phyloP scores from a whole-genome alignment of 2,797 vertebrate species.

The Schizothorax lantsangensis region DNA sequence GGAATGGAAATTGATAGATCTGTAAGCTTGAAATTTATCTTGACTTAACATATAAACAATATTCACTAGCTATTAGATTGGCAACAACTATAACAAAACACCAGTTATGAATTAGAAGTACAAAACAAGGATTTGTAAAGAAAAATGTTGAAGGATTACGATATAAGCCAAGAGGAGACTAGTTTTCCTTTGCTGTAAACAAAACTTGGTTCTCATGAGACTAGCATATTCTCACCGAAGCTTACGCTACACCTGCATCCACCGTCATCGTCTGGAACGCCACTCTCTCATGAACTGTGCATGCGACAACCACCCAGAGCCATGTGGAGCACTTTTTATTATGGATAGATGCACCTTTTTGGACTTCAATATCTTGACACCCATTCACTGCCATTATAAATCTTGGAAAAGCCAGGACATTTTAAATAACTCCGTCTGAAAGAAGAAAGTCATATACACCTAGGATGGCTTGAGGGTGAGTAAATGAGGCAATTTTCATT shows the following conservation, averaged over 20 bases:
- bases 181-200: background rate
- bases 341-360: background rate
- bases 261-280: background rate
- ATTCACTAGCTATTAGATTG: background rate
- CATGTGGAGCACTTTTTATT: background rate
- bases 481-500: background rate
- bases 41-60: background rate
- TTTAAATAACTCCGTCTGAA: too few species aligned
- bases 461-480: background rate
- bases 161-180: background rate
- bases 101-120: background rate
- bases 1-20: background rate
- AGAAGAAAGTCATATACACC: background rate
- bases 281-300: background rate
- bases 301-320: background rate
- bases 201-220: background rate
- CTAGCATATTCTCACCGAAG: too few species aligned
- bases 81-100: background rate
- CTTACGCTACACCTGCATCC: background rate
- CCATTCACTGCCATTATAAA: too few species aligned
- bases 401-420: too few species aligned
- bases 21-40: background rate
- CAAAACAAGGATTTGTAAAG: background rate
- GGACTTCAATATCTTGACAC: too few species aligned
- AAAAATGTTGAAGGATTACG: background rate